Conservation (phyloP, 2,888 invertebrate genomes). For the Apamea sordens region DNA sequence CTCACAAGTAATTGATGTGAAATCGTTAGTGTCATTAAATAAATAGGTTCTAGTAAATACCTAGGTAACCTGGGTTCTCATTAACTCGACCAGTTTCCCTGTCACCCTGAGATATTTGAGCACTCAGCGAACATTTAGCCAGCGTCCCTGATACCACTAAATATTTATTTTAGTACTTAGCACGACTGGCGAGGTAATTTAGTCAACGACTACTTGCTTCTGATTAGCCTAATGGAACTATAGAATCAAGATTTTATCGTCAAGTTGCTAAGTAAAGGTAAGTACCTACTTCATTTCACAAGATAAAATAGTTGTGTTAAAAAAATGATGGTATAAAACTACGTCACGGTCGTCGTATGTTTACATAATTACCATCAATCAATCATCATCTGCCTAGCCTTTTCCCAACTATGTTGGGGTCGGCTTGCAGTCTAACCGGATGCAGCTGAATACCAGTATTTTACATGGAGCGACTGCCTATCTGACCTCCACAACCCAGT, state of each 20-base stretch:
- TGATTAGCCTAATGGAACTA: conserved; percentile 36
- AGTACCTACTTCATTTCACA: background rate
- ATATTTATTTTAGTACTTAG: conserved; percentile 28
- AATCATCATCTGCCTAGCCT: too few relatives aligned
- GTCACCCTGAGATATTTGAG: conserved; percentile 47
- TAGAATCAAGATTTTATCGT: conserved; percentile 37
- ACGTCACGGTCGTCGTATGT: background rate
- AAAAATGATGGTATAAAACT: background rate
- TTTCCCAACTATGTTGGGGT: too few relatives aligned
- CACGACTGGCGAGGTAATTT: conserved; percentile 23
- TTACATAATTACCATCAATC: background rate
- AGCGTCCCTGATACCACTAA: background rate
- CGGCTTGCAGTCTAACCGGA: too few relatives aligned
- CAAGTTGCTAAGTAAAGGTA: background rate
- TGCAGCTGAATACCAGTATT: too few relatives aligned
- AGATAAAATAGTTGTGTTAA: background rate
- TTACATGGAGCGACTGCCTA: too few relatives aligned
- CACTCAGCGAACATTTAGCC: conserved; percentile 33
- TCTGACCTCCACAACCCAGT: too few relatives aligned
- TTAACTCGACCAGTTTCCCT: conserved; percentile 27
- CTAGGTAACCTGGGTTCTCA: background rate
- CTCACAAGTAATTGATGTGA: conserved; percentile 31
- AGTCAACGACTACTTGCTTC: conserved; percentile 4
- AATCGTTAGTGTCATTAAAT: conserved; percentile 30
- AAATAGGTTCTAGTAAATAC: conserved; percentile 22